A percentile compares a stretch with the other conserved stretches of the same genome.
Evolutionary conservation across 2,113 vertebrate species (phyloP).

Genomic region (Gracilinanus agilis): DNA sequence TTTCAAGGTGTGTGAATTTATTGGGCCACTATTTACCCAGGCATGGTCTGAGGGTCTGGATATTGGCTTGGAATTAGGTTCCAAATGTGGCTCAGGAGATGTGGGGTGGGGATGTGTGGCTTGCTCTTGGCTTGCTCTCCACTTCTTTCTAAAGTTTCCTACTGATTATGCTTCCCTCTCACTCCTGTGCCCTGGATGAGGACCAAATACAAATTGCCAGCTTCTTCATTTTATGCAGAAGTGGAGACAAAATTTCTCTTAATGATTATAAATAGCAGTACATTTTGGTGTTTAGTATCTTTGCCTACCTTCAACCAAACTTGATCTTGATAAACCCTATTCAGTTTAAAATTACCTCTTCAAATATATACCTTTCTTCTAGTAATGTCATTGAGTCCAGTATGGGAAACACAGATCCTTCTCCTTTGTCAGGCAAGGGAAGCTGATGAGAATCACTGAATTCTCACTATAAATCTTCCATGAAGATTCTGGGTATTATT

Average conservation of each 20-base stretch:
- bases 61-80: too few relatives aligned
- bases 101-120: too few relatives aligned
- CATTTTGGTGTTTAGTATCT: background rate
- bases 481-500: conserved; percentile 26
- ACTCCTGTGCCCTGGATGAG: too few relatives aligned
- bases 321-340: background rate
- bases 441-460: background rate
- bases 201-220: background rate
- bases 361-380: background rate
- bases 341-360: background rate
- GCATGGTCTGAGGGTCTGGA: too few relatives aligned
- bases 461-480: conserved; percentile 17
- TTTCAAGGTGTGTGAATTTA: too few relatives aligned
- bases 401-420: background rate
- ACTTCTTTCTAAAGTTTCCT: too few relatives aligned
- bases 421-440: background rate
- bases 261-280: background rate
- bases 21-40: too few relatives aligned
- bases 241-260: background rate
- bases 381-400: background rate
- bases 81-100: too few relatives aligned
- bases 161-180: too few relatives aligned
- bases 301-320: background rate
- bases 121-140: too few relatives aligned
- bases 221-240: background rate